Base-by-base conservation (phyloP, 2,113 vertebrate species). In the Oncorhynchus mykiss region DNA sequence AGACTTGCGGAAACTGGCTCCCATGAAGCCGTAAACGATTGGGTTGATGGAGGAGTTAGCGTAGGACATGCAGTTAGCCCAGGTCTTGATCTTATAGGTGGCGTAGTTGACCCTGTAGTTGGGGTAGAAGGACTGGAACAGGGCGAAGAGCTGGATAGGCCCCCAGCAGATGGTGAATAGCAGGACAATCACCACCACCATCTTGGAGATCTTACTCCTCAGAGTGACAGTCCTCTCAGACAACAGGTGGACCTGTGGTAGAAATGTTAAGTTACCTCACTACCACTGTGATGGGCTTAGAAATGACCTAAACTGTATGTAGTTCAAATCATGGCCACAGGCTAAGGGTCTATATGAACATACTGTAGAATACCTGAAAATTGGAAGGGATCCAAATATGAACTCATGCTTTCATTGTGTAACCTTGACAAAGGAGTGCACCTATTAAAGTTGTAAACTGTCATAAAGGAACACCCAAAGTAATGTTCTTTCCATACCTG, bases 141-240 rank as follows among this genome's bases (percentile, higher is more conserved):
- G 93, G 84, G 91, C 86, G 7, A 95, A 95, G 78, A 95, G 91
- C 85, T 96, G 95, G 80, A 96, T 96, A 78, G 95, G 95, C 75
- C 95, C 95, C 95, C 95, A 96, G 90, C 95, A 96, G 80, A 96
- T 86, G 24, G 95, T 91, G 31, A 96, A 96, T 25, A 96, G 91
- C 4, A 95, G 86, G 25, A 96, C 94, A 8, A 96, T 94, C 48
- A 95, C 94, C 0, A 96, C 94, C 67, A 96, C 95, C 95, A 96
- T 96, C 87, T 90, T 94, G 83, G 95, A 95, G 69, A 96, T 93
- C 88, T 94, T 95, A 74, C 93, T 93, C 66, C 94, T 85, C 82
- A 93, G 92, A 48, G 91, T 93, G 73, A 94, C 89, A 2, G 94
- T 95, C 77, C 95, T 90, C 79, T 96, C 94, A 5, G 95, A 95